Evolutionary conservation across 2,888 invertebrate species (phyloP).

Genomic region (Spialia ferax): DNA sequence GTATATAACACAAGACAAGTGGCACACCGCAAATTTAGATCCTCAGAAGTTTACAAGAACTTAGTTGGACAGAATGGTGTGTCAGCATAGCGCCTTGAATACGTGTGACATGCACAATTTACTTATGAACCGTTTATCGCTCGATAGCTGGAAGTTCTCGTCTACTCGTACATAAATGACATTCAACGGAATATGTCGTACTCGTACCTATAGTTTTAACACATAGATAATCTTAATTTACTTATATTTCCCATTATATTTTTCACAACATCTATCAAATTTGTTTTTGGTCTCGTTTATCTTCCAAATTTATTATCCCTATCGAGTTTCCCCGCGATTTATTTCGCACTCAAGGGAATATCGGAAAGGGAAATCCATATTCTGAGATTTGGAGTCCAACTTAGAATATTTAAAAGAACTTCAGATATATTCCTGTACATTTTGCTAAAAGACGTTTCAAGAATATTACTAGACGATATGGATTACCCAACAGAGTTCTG

Average conservation of each 20-base stretch:
- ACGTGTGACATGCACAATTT: slow-evolving; percentile 10
- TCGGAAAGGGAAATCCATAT: slow-evolving; percentile 34
- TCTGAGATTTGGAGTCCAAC: slow-evolving; percentile 8
- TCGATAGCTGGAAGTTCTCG: no score
- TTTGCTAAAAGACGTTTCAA: neutral
- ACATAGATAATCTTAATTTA: slow-evolving; percentile 1
- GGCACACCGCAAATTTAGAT: slow-evolving; percentile 3
- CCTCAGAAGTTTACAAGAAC: slow-evolving; percentile 11
- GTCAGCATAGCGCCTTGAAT: slow-evolving; percentile 15
- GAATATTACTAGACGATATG: slow-evolving; percentile 31
- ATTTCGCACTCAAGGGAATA: slow-evolving; percentile 27
- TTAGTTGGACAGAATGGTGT: slow-evolving; percentile 14
- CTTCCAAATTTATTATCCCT: slow-evolving; percentile 35
- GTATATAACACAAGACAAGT: slow-evolving; percentile 5
- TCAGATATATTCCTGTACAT: slow-evolving; percentile 6
- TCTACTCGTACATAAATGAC: no score
- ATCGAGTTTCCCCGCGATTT: slow-evolving; percentile 32
- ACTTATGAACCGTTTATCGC: neutral
- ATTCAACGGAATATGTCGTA: neutral
- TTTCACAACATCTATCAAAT: slow-evolving; percentile 27
- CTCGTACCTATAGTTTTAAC: neutral
- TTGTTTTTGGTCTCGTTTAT: slow-evolving; percentile 35
- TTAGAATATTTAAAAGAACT: slow-evolving; percentile 15
- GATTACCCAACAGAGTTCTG: slow-evolving; percentile 26
- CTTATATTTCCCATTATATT: slow-evolving; percentile 13